Evolutionary conservation across 2,113 vertebrate genomes (phyloP).

Genomic region (Anser cygnoides): DNA sequence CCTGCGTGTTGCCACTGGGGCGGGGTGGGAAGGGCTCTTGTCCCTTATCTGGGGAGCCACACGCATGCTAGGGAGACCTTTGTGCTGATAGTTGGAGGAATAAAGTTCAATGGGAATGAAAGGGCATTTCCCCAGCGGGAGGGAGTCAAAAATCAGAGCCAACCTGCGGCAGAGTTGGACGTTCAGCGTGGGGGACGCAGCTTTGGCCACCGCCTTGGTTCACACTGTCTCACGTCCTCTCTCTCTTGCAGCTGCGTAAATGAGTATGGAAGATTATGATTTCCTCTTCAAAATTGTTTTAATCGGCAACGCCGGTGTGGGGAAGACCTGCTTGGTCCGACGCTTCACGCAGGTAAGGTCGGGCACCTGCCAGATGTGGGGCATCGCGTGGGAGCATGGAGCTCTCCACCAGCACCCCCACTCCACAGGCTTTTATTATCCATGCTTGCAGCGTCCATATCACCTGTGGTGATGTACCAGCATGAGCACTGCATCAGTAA

Average conservation of each 20-base stretch:
- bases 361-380: accelerated
- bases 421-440: neutral
- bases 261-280: slow-evolving; percentile 99
- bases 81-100: slow-evolving; percentile 60
- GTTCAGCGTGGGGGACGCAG: neutral
- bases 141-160: neutral
- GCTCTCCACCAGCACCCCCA: accelerated
- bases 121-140: neutral
- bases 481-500: neutral
- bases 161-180: neutral
- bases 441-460: accelerated
- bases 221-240: neutral
- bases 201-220: neutral
- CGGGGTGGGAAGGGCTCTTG: neutral
- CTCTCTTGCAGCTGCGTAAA: slow-evolving; percentile 83
- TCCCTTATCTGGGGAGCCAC: neutral
- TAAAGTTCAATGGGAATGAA: slow-evolving; percentile 60
- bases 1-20: accelerated
- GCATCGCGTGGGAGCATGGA: accelerated
- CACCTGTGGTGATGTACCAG: accelerated
- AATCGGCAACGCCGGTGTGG: slow-evolving; percentile 98
- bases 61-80: neutral
- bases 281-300: slow-evolving; percentile 99
- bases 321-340: slow-evolving; percentile 97
- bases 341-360: slow-evolving; percentile 97